These are phyloP conservation scores for Mamestra brassicae DNA, from an alignment of 2,888 invertebrate genomes.

Conservation along the genomic window DNA sequence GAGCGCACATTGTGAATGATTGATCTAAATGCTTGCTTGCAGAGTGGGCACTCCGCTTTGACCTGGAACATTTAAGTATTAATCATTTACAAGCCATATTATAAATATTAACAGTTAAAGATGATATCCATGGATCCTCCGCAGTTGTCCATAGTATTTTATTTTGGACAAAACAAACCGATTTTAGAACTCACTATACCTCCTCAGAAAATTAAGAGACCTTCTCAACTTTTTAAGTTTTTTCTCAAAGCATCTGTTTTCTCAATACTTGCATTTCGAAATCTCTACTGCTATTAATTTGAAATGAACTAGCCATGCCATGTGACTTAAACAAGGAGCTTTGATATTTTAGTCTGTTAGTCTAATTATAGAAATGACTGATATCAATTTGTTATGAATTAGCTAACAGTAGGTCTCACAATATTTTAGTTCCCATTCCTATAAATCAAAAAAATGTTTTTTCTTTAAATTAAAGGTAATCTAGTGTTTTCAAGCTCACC, in stretches of 20 bases:
- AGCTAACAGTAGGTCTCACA: not conserved
- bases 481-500: slow-evolving; percentile 83
- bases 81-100: not conserved
- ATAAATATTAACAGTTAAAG: not conserved
- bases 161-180: not conserved
- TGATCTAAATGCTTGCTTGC: slow-evolving; percentile 97
- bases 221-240: not conserved
- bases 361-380: too few species aligned
- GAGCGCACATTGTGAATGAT: slow-evolving; percentile 98
- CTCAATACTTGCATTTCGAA: not conserved
- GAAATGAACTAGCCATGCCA: too few species aligned
- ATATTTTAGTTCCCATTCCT: not conserved
- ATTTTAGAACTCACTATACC: not conserved
- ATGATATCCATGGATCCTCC: not conserved
- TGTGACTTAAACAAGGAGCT: too few species aligned
- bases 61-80: slow-evolving; percentile 90
- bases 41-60: slow-evolving; percentile 98
- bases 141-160: not conserved
- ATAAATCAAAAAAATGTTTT: not conserved
- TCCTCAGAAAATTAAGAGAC: too few species aligned
- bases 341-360: too few species aligned
- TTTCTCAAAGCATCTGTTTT: not conserved
- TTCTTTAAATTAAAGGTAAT: not conserved
- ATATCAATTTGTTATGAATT: slow-evolving; percentile 18
- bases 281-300: not conserved